Base-by-base conservation (phyloP, 2,113 vertebrate genomes). In the Ginglymostoma cirratum region DNA sequence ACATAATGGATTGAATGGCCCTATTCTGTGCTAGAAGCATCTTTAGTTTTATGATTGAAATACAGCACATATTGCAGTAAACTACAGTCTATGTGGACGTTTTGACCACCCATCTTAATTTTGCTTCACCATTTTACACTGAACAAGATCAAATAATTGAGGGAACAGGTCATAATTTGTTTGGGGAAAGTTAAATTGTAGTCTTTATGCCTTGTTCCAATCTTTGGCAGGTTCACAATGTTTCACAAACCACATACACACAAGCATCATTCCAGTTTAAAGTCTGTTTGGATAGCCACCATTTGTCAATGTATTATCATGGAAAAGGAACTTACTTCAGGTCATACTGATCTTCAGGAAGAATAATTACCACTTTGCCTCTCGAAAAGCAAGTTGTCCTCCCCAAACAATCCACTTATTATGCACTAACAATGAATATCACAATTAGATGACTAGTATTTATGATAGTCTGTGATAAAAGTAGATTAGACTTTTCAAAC, bases 381-480 rank as follows among this genome's bases (percentile, higher is more conserved):
- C 67, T 70, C 34, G 42, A 95, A 72, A 95, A 38, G 61, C 34
- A 93, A 34, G 55, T 19, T 92, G 34, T 66, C 34, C 14, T 66
- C 30, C 61, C 19, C 65, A 93, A 66, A 93, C 23, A 93, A 95
- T 95, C 38, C 27, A 48, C 38, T 30, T 23, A 95, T 95, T 94
- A 72, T 48, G 52, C 42, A 76, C 94, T 34, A 72, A 72, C 67
- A 95, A 30, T 76, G 5, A 52, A 72, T 14, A 34, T 14, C 4
- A 34, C 69, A 30, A 7, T 95, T 72, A 24, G 42, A 52, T 70
- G 69, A 95, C 72, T 95, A 34, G 69, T 52, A 70, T 90, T 61
- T n/a, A 61, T 70, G 52, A 95, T 95, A 70, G 93, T 30, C 67
- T 70, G n/a, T 95, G 66, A 94, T 70, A 95, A 95, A 90, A 95